Conservation (phyloP, 2,797 vertebrate species). For the Betta splendens region DNA sequence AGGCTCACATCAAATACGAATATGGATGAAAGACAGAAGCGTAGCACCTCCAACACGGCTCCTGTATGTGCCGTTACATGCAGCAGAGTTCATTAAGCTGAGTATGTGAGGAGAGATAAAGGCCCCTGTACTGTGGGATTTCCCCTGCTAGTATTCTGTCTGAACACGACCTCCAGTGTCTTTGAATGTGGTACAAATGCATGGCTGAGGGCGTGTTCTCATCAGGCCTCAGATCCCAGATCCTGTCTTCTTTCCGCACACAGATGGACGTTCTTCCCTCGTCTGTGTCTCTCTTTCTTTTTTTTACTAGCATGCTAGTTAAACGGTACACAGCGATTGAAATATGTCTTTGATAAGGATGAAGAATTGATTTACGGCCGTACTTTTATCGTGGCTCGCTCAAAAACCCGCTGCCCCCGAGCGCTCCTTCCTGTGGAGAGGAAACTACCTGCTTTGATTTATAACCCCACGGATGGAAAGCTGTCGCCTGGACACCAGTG, state of each 20-base stretch:
- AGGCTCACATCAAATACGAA: conserved; percentile 70
- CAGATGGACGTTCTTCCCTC: conserved; percentile 72
- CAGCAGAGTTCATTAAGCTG: conserved; percentile 72
- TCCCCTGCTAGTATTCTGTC: conserved; percentile 75
- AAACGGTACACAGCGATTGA: conserved; percentile 76
- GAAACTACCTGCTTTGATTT: conserved; percentile 84
- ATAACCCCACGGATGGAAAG: conserved; percentile 58
- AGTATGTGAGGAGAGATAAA: conserved; percentile 72
- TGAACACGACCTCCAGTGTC: conserved; percentile 79
- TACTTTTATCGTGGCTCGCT: conserved; percentile 79
- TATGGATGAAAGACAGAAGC: conserved; percentile 66
- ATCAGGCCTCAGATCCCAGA: conserved; percentile 76
- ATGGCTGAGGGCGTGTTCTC: conserved; percentile 77
- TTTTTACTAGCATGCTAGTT: conserved; percentile 75
- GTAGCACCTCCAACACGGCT: conserved; percentile 65
- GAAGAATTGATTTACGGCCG: conserved; percentile 80
- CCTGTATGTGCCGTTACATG: conserved; percentile 77
- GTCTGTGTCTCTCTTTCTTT: conserved; percentile 47
- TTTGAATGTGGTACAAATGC: conserved; percentile 77
- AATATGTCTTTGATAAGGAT: conserved; percentile 82
- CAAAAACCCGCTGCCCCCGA: conserved; percentile 71
- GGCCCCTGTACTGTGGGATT: conserved; percentile 73
- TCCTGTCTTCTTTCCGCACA: conserved; percentile 77
- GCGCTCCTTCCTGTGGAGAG: conserved; percentile 68
- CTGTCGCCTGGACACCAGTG: conserved; percentile 46